A percentile compares a stretch with the other conserved stretches of the same genome.
These are phyloP conservation scores for Leptinotarsa texana DNA, from an alignment of 1,140 invertebrate species.

Conservation along the genomic window DNA sequence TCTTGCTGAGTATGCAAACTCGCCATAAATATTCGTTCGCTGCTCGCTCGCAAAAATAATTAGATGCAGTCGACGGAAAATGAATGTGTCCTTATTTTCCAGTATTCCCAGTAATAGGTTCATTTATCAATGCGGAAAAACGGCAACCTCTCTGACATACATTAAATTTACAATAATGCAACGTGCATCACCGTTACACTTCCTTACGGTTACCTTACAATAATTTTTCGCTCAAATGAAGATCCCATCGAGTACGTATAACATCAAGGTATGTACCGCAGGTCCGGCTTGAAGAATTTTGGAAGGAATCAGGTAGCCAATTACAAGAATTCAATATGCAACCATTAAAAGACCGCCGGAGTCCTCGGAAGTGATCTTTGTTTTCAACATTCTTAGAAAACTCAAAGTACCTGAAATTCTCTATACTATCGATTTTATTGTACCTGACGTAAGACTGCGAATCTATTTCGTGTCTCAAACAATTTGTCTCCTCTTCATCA, in stretches of 20 bases:
- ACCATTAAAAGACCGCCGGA: too few species aligned
- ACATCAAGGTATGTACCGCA: not conserved
- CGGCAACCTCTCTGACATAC: not conserved
- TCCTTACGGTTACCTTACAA: slow-evolving; percentile 28
- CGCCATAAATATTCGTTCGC: not conserved
- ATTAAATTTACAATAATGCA: slow-evolving; percentile 19
- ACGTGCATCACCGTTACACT: slow-evolving; percentile 22
- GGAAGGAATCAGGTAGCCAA: too few species aligned
- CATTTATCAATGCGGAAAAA: slow-evolving; percentile 7
- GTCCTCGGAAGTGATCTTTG: too few species aligned
- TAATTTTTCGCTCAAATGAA: slow-evolving; percentile 38
- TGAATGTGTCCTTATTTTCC: slow-evolving; percentile 8
- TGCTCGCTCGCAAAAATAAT: not conserved
- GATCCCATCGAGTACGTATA: slow-evolving; percentile 15
- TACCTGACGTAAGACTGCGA: too few species aligned
- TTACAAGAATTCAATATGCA: too few species aligned
- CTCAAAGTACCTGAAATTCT: too few species aligned
- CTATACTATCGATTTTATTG: too few species aligned
- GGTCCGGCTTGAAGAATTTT: not conserved
- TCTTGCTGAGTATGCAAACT: not conserved
- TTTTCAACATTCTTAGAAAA: too few species aligned
- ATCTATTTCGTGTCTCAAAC: too few species aligned
- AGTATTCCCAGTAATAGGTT: slow-evolving; percentile 9
- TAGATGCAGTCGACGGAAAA: slow-evolving; percentile 2
- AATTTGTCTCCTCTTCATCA: too few species aligned